Evolutionary conservation across 2,797 vertebrate species (phyloP).

Genomic region (Megalops cyprinoides): DNA sequence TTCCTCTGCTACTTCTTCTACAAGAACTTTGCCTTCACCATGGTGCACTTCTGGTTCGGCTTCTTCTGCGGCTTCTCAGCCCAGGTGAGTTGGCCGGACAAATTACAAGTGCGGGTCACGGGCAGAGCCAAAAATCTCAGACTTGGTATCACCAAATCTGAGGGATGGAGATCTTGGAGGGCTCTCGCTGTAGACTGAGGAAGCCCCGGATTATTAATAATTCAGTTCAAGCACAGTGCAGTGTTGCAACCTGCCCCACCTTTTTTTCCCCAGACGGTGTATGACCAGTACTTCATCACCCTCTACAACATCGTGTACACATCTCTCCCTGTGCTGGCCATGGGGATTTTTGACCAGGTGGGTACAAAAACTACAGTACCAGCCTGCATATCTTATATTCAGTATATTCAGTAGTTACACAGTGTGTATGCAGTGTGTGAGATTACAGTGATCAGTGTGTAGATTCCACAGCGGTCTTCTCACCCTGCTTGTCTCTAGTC

Average conservation of each 20-base stretch:
- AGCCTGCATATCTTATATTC: neutral
- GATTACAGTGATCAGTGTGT: neutral
- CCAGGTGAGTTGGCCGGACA: slow-evolving; percentile 73
- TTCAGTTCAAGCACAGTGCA: neutral
- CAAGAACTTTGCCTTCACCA: slow-evolving; percentile 98
- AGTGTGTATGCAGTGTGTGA: neutral
- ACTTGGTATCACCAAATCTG: neutral
- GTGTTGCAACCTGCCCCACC: neutral
- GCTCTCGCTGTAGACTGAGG: neutral
- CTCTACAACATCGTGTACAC: slow-evolving; percentile 97
- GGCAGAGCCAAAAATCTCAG: neutral
- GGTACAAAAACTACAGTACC: slow-evolving; percentile 1
- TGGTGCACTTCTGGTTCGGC: slow-evolving; percentile 98
- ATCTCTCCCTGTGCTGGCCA: slow-evolving; percentile 92
- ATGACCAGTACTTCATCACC: slow-evolving; percentile 93
- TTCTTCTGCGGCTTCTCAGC: slow-evolving; percentile 97
- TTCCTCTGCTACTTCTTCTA: slow-evolving; percentile 99
- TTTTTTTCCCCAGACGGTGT: slow-evolving; percentile 75
- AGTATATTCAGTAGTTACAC: no score
- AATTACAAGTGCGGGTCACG: neutral
- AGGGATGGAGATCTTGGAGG: neutral
- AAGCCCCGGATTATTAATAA: neutral
- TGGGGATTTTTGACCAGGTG: slow-evolving; percentile 97
- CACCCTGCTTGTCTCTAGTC: slow-evolving; percentile 94
- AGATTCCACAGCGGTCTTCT: slow-evolving; percentile 40